These are phyloP conservation scores for Trachurus trachurus DNA, from an alignment of 2,797 vertebrate genomes.

Conservation along the genomic window DNA sequence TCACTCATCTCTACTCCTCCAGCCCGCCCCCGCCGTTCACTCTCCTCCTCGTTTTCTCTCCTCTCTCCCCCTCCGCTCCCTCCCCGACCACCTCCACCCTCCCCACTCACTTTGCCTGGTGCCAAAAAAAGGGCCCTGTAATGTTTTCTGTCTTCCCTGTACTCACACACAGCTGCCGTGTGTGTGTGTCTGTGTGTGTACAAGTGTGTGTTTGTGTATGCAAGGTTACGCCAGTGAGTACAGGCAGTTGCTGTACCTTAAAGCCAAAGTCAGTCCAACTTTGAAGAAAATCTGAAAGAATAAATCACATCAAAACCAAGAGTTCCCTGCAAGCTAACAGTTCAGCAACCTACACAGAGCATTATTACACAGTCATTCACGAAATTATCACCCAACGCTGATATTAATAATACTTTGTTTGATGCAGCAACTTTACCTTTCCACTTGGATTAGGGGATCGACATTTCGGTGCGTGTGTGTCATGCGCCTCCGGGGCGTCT, in stretches of 20 bases:
- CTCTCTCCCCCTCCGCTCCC: slow-evolving; percentile 11
- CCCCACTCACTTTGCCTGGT: slow-evolving; percentile 90
- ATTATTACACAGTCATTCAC: slow-evolving; percentile 23
- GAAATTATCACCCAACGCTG: not conserved
- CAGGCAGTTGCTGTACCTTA: slow-evolving; percentile 47
- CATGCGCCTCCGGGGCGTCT: not conserved
- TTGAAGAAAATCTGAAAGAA: slow-evolving; percentile 40
- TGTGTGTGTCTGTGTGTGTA: slow-evolving; percentile 6
- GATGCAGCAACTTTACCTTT: not conserved
- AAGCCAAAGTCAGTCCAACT: slow-evolving; percentile 51
- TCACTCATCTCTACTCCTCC: slow-evolving; percentile 75
- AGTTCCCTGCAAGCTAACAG: slow-evolving; percentile 12
- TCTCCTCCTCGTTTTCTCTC: slow-evolving; percentile 72
- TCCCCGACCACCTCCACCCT: slow-evolving; percentile 70
- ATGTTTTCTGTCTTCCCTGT: slow-evolving; percentile 91
- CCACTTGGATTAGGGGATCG: not conserved
- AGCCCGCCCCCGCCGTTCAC: slow-evolving; percentile 76
- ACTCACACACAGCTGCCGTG: slow-evolving; percentile 43
- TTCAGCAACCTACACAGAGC: not conserved
- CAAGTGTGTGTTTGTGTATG: slow-evolving; percentile 28
- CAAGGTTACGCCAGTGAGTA: slow-evolving; percentile 36
- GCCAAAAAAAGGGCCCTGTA: slow-evolving; percentile 91
- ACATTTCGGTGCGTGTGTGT: not conserved
- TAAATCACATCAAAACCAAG: slow-evolving; percentile 29
- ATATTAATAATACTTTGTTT: slow-evolving; percentile 16